Evolutionary conservation across 2,113 vertebrate genomes (phyloP).

Genomic region (Alexandromys fortis): DNA sequence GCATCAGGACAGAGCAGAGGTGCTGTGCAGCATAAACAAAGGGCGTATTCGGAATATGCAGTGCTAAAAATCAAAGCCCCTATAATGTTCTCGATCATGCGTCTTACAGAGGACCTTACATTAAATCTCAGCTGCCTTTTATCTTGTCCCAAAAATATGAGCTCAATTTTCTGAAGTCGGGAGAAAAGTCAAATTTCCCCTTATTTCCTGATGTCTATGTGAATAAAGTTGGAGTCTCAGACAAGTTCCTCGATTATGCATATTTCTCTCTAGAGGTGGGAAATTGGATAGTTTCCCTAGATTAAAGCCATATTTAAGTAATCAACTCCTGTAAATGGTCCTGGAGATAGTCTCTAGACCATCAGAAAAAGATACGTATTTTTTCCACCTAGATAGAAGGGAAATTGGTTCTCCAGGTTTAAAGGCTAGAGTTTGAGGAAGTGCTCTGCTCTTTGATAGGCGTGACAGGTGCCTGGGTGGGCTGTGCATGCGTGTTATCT

Average conservation of each 20-base stretch:
- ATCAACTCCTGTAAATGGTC: slow-evolving; percentile 33
- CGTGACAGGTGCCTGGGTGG: neutral
- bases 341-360: slow-evolving; percentile 4
- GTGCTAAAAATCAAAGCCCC: neutral
- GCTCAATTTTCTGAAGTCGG: slow-evolving; percentile 52
- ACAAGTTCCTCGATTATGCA: neutral
- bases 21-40: neutral
- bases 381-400: neutral
- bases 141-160: slow-evolving; percentile 41
- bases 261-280: neutral
- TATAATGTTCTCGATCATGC: slow-evolving; percentile 45
- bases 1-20: slow-evolving; percentile 49
- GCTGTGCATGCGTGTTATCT: accelerated
- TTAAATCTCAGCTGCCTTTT: slow-evolving; percentile 54
- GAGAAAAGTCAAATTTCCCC: slow-evolving; percentile 5
- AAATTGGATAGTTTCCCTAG: slow-evolving; percentile 5
- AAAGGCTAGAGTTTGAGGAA: neutral
- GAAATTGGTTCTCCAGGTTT: neutral
- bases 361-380: neutral
- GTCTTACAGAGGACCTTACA: slow-evolving; percentile 17
- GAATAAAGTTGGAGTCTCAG: slow-evolving; percentile 24
- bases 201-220: slow-evolving; percentile 15
- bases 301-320: neutral
- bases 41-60: slow-evolving; percentile 13
- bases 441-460: neutral